Conservation (phyloP, 2,888 invertebrate species). For the Branchellion lobata region DNA sequence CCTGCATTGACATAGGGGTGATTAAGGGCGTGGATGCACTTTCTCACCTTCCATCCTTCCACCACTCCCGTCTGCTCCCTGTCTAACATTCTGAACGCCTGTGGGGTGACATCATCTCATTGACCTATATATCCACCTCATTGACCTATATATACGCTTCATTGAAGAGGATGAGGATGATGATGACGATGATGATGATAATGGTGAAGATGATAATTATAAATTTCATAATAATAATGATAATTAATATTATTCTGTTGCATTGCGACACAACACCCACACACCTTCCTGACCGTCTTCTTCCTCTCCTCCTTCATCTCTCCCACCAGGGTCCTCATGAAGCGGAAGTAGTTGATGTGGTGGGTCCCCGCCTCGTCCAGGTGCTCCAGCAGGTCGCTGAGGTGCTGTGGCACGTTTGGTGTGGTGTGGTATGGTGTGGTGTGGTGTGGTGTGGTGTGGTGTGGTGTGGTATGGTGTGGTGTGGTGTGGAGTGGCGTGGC, state of each 20-base stretch:
- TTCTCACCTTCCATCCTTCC: not conserved
- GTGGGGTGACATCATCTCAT: not conserved
- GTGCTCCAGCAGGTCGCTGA: not conserved
- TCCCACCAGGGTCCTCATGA: not conserved
- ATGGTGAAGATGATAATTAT: too few species aligned
- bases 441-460: too few species aligned
- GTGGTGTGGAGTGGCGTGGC: too few species aligned
- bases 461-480: too few species aligned
- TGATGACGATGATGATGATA: too few species aligned
- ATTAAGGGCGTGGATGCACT: not conserved
- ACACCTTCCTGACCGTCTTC: not conserved
- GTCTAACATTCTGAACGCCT: not conserved
- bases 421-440: too few species aligned
- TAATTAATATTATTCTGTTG: too few species aligned
- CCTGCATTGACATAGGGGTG: not conserved
- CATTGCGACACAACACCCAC: too few species aligned
- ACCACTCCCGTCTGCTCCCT: not conserved
- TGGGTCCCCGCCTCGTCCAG: not conserved
- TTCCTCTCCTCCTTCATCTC: conserved; percentile 1
- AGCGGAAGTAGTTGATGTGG: not conserved
- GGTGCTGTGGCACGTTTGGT: not conserved
- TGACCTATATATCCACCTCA: not conserved
- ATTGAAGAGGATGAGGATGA: too few species aligned
- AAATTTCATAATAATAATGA: too few species aligned
- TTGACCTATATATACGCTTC: too few species aligned